Base-by-base conservation (phyloP, 2,113 vertebrate genomes). In the Hassar affinis region DNA sequence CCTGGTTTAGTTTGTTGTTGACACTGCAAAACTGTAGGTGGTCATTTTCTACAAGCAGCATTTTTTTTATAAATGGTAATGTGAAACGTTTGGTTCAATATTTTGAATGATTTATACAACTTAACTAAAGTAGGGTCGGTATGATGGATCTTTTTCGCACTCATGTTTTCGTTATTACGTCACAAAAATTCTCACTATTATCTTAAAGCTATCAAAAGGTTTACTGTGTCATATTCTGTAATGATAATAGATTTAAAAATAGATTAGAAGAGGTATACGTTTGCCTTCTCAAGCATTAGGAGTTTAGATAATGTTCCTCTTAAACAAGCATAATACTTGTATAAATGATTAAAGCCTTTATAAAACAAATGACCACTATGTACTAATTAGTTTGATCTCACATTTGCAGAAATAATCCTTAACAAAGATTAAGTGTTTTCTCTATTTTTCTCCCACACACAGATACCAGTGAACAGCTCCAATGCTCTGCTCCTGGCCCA, bases 381-480 rank as follows among this genome's bases (percentile, higher is more conserved):
- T 51, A 30, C 45, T 18, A 74, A 74, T 30, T 52, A 9, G 27
- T 11, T 18, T 52, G 27, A 75, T 75, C 49, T 52, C 4, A 18
- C 27, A 75, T 54, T 18, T 51, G n/a, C 27, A 49, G 25, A 27
- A n/a, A 49, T 49, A 27, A 30, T 69, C 35, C 20, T 69, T 74
- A 18, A n/a, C 25, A 27, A 11, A 49, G 69, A n/a, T 72, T 9
- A 72, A 27, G 42, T 49, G 42, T 49, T 17, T 4, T 15, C 1
- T 35, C 20, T 79, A 18, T 77, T 38, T 69, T 22, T 76, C 6
- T 62, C 12, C 1, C 91, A 49, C 87, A 69, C 66, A 85, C 93
- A 98, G 97, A 94, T 95, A 80, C 90, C 94, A 51, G 88, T 97
- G 64, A 97, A 97, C 84, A 87, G 90, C 81, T 95, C 93, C 79